Evolutionary conservation across 2,113 vertebrate genomes (phyloP).

Genomic region (Hemiscyllium ocellatum): DNA sequence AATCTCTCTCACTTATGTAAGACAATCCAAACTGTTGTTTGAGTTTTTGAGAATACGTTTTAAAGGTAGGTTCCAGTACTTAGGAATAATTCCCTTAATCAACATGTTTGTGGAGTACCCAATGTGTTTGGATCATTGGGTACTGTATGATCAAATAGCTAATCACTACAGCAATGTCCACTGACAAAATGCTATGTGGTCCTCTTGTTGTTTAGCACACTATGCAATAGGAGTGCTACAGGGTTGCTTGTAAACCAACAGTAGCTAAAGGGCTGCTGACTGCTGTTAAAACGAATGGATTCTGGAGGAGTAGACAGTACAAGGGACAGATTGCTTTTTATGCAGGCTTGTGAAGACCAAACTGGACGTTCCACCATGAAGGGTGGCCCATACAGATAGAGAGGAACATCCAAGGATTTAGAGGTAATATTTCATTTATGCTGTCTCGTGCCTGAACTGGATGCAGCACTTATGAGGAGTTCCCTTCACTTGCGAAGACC

Average conservation of each 20-base stretch:
- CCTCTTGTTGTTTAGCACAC: neutral
- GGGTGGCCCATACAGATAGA: neutral
- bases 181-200: neutral
- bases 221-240: neutral
- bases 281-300: no score
- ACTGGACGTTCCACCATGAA: neutral
- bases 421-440: neutral
- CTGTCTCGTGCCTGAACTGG: neutral
- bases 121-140: neutral
- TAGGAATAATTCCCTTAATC: neutral
- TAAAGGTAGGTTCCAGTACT: neutral
- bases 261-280: neutral
- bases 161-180: neutral
- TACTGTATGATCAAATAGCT: neutral
- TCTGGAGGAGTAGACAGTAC: neutral
- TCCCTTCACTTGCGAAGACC: neutral
- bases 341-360: neutral
- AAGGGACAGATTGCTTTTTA: neutral
- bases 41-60: neutral
- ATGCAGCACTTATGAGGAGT: neutral
- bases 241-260: neutral
- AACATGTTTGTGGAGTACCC: no score
- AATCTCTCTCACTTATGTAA: neutral
- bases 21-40: neutral
- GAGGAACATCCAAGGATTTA: neutral